phyloP scores from a whole-genome alignment of 2,797 vertebrate species.

The Xenops minutus region DNA sequence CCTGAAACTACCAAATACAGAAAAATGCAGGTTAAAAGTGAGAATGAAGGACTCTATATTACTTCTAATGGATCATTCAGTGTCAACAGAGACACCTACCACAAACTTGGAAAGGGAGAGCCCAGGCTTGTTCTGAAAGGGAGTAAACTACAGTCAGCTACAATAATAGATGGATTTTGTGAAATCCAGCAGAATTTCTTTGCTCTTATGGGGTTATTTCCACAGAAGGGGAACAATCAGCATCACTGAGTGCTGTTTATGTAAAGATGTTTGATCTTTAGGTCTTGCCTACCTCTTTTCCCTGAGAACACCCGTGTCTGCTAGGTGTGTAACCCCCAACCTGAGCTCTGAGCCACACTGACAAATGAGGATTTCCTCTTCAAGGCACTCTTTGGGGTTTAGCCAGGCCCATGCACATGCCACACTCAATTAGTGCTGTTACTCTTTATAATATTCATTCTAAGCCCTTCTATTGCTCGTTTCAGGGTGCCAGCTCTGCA shows the following conservation, averaged over 20 bases:
- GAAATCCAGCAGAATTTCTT: background rate
- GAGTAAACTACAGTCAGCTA: background rate
- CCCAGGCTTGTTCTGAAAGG: background rate
- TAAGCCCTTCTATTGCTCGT: background rate
- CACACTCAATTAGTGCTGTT: background rate
- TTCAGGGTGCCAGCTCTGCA: background rate
- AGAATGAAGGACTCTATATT: background rate
- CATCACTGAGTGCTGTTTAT: background rate
- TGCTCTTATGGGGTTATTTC: background rate
- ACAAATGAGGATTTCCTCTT: background rate
- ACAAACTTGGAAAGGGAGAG: background rate
- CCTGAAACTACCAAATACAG: background rate
- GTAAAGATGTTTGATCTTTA: background rate
- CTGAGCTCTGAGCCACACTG: background rate
- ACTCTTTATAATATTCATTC: background rate
- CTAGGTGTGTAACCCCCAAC: background rate
- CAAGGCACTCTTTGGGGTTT: background rate
- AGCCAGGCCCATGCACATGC: background rate
- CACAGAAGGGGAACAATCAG: background rate
- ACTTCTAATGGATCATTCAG: background rate
- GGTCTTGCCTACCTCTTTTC: background rate
- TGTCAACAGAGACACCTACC: background rate
- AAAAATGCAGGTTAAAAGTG: background rate
- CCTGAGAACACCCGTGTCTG: background rate
- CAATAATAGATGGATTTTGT: background rate